phyloP scores from a whole-genome alignment of 2,113 vertebrate genomes.

The Nesogale talazaci region DNA sequence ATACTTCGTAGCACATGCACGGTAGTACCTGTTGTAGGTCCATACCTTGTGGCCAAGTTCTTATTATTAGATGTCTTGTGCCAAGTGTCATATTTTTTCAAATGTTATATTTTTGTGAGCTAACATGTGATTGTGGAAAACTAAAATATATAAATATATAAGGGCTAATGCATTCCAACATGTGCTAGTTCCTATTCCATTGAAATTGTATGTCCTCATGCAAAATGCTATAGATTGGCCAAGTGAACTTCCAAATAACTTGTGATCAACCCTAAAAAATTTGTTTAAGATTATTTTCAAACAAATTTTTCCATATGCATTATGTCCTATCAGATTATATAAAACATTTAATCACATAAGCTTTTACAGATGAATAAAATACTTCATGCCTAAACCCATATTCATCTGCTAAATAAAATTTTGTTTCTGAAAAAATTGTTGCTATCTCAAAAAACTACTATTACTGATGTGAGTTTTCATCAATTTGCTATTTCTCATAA shows the following conservation, averaged over 20 bases:
- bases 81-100: neutral
- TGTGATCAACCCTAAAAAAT: neutral
- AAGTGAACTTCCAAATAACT: conserved; percentile 41
- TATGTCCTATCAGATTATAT: neutral
- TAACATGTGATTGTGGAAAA: neutral
- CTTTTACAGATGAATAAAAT: conserved; percentile 6
- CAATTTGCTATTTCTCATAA: neutral
- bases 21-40: neutral
- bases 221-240: neutral
- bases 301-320: conserved; percentile 3
- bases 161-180: neutral
- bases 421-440: neutral
- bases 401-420: conserved; percentile 31
- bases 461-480: neutral
- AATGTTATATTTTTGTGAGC: neutral
- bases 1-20: neutral
- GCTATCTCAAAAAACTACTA: neutral
- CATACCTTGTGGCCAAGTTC: neutral
- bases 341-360: neutral
- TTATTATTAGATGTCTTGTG: neutral
- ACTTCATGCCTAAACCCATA: neutral
- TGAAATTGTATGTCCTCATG: neutral
- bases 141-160: neutral
- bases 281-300: neutral
- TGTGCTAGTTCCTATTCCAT: neutral